Evolutionary conservation across 2,113 vertebrate genomes (phyloP).

Genomic region (Gallinago paraguaiae): DNA sequence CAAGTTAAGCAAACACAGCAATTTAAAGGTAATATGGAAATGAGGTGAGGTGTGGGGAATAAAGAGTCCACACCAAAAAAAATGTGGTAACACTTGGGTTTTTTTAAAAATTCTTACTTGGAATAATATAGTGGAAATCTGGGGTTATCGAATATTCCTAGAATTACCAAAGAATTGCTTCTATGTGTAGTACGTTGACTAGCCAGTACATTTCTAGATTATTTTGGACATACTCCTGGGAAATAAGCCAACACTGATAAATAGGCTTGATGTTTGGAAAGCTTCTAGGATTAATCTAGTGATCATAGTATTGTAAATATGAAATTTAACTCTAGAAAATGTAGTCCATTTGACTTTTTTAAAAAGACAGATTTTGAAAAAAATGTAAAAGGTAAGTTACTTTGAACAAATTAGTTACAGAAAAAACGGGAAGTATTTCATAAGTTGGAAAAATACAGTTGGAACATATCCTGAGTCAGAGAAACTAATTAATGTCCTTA

Average conservation of each 20-base stretch:
- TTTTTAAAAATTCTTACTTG: not conserved
- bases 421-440: not conserved
- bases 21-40: not conserved
- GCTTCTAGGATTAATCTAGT: not conserved
- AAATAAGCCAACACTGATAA: conserved; percentile 45
- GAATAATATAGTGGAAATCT: not conserved
- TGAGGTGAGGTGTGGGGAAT: rapidly evolving
- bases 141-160: not conserved
- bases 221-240: conserved; percentile 34
- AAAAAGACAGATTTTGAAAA: not conserved
- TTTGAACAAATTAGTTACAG: not conserved
- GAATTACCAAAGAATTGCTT: conserved; percentile 3
- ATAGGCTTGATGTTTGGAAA: conserved; percentile 20
- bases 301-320: not conserved
- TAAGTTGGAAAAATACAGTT: not conserved
- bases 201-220: conserved; percentile 15
- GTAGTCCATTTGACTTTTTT: not conserved
- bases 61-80: not conserved
- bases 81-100: not conserved
- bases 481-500: not conserved
- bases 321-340: not conserved
- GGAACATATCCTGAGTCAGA: not conserved
- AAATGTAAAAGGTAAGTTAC: not conserved
- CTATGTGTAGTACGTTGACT: not conserved
- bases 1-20: not conserved